Evolutionary conservation across 2,888 invertebrate genomes (phyloP), one percentile per base, ranked within the genome.

Genomic region (Ichneumoninae sp.): DNA sequence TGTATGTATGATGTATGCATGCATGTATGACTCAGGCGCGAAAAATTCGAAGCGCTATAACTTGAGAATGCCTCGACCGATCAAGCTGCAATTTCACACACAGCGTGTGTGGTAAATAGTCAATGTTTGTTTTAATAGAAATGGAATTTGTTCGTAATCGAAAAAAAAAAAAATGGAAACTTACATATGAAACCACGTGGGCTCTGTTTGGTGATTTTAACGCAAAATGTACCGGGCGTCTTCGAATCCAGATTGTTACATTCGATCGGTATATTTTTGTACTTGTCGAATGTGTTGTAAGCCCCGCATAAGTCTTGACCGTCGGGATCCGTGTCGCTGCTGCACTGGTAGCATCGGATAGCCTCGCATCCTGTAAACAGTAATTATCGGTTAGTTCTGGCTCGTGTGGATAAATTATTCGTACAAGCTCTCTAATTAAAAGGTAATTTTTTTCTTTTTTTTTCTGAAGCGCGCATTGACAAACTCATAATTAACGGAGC

Each of bases 191-290:
- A 98, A 86, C 98, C 98, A 93, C 97, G 96, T 0, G 98, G 98
- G 82, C 99, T 97, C 93, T 99, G 99, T 90, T 98, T 98, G 1
- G 98, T 97, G 33, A 98, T 95, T 95, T 99, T 99, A 95, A 98
- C 98, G 93, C 99, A 99, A 94, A 99, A 99, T 2, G 98, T 98
- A 7, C 99, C 99, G 30, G 98, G 98, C 94, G 98, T 97, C 88
- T 97, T 96, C 57, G 98, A 98, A 93, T 99, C 98, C 92, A 98
- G 98, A 92, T 97, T 98, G 91, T 97, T 98, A 93, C 99, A 99
- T 91, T 99, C 98, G 1, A 98, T 96, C 10, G 98, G 96, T 88
- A 98, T 97, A 93, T 99, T 97, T 87, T 96, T 96, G 16, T 96
- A 95, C 89, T 95, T 96, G 92, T 99, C 97, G 92, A 99, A 99